A percentile compares a stretch with the other conserved stretches of the same genome.
These are phyloP conservation scores for Trachemys scripta DNA, from an alignment of 2,113 vertebrate genomes.

Conservation along the genomic window DNA sequence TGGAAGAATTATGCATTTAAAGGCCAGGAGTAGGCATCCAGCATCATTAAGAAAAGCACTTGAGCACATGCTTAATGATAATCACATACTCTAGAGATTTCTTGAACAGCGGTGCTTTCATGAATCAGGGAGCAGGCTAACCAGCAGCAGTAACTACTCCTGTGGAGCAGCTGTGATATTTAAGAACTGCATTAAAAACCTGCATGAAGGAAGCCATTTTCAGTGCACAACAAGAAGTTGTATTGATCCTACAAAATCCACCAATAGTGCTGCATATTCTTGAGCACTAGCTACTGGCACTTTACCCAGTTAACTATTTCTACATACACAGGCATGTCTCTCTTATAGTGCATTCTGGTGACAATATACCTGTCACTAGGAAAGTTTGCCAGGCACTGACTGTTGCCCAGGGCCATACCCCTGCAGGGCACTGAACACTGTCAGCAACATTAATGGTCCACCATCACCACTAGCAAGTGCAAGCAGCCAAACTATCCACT, in stretches of 20 bases:
- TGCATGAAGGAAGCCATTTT: background rate
- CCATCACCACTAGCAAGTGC: background rate
- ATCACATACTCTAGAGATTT: background rate
- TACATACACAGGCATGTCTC: background rate
- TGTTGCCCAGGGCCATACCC: background rate
- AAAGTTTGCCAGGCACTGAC: background rate
- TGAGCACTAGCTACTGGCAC: background rate
- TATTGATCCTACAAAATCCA: background rate
- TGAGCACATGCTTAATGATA: background rate
- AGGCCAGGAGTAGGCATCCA: background rate
- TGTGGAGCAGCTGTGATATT: background rate
- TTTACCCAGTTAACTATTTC: background rate
- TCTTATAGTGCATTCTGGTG: no score
- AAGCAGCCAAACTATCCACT: no score
- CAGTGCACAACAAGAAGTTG: background rate
- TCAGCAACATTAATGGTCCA: background rate
- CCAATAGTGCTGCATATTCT: accelerated
- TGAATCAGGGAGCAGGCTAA: background rate
- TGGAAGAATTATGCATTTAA: background rate
- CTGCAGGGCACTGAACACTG: background rate
- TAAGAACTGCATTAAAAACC: background rate
- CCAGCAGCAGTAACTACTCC: background rate
- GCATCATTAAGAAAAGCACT: background rate
- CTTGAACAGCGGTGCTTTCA: background rate
- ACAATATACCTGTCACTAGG: background rate